These are phyloP conservation scores for Anaspis maculata DNA, from an alignment of 2,888 invertebrate species.

Conservation along the genomic window DNA sequence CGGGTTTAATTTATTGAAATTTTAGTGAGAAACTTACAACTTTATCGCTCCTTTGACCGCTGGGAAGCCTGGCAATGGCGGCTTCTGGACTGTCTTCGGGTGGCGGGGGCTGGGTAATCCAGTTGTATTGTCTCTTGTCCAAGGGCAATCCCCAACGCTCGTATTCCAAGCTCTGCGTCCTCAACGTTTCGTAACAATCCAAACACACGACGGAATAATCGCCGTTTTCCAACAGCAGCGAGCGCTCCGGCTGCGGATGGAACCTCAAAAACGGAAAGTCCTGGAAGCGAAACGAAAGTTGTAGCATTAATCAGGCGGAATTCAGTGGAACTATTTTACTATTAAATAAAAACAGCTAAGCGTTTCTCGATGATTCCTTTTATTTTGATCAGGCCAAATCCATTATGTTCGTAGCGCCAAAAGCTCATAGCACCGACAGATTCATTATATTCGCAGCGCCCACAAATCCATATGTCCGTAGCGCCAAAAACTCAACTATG, in stretches of 20 bases:
- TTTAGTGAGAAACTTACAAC: conserved; percentile 44
- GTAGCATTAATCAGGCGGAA: conserved; percentile 1
- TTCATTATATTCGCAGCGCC: too few relatives aligned
- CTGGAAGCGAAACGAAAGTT: conserved; percentile 40
- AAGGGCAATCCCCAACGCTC: conserved; percentile 84
- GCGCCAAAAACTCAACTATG: too few relatives aligned
- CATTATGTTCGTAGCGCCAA: too few relatives aligned
- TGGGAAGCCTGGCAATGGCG: conserved; percentile 72
- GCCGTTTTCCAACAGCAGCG: conserved; percentile 77
- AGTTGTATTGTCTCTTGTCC: conserved; percentile 87
- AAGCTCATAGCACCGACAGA: too few relatives aligned
- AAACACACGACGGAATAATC: conserved; percentile 87
- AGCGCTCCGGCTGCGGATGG: conserved; percentile 78
- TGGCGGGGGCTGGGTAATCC: conserved; percentile 88
- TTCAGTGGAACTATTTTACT: too few relatives aligned
- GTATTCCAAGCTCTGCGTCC: conserved; percentile 85
- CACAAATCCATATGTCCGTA: too few relatives aligned
- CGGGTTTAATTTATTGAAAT: too few relatives aligned
- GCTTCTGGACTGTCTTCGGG: conserved; percentile 85
- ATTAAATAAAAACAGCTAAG: too few relatives aligned
- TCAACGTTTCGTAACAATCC: conserved; percentile 86
- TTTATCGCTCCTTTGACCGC: conserved; percentile 77
- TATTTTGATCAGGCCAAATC: too few relatives aligned
- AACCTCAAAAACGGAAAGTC: conserved; percentile 82
- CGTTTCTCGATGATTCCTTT: too few relatives aligned